Evolutionary conservation across 1,140 invertebrate genomes (phyloP), one percentile per base, ranked within the genome.

Genomic region (Melitaea cinxia): DNA sequence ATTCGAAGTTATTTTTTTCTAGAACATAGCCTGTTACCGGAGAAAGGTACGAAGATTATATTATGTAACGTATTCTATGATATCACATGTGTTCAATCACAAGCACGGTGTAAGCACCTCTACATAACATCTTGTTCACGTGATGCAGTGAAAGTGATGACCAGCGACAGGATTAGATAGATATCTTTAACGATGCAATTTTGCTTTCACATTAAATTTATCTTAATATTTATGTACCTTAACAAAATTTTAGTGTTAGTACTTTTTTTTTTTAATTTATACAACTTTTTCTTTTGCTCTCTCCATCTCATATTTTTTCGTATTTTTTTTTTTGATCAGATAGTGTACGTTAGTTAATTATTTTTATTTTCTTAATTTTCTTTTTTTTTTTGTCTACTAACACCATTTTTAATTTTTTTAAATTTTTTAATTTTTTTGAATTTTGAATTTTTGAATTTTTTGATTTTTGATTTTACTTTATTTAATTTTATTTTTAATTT

Each of bases 121-220:
- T 28, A 54, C 53, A 56, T 35, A 56, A 56, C 49, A 39, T 56
- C 14, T 42, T 58, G 19, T 19, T 24, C 59, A 69, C 61, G 66
- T 69, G 66, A 69, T 35, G 26, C 33, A 23, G 66, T 64, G 66
- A 69, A 69, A 69, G 66, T 63, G 35, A 62, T 59, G 54, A 26
- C 28, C 65, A n/a, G 39, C 49, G 35, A 35, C 33, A 14, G 55
- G 55, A 47, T 21, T 53, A 42, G 49, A 45, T 53, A 37, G 54
- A 52, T 53, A 21, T 65, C 21, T 58, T 6, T 33, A 12, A 49
- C 39, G 42, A 26, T 14, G 39, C 39, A 58, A 26, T 23, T 14
- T 12, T 15, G 39, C 19, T 57, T 47, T 47, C 42, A 47, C 23
- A 6, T 45, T 19, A 15, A 12, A 47, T 21, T 23, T 12, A 47